These are phyloP conservation scores for Morone saxatilis DNA, from an alignment of 2,113 vertebrate genomes.

Conservation along the genomic window DNA sequence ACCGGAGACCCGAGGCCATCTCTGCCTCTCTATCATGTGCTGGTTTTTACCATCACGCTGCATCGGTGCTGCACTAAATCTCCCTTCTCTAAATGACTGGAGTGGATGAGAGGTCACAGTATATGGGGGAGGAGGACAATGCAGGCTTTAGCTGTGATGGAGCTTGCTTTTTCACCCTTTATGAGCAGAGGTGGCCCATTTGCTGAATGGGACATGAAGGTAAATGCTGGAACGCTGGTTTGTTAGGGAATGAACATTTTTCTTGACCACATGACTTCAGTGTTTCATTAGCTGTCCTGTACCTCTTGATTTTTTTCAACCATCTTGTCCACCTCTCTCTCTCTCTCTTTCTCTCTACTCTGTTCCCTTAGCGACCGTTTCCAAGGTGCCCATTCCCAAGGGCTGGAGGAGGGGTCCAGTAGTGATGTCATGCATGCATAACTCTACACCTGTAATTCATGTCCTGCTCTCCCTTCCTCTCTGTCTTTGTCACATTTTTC, in stretches of 20 bases:
- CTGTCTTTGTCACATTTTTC: constrained; percentile 54
- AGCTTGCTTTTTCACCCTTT: constrained; percentile 60
- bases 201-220: constrained; percentile 49
- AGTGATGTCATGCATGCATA: constrained; percentile 86
- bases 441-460: constrained; percentile 84
- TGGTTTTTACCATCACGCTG: constrained; percentile 63
- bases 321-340: constrained; percentile 41
- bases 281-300: constrained; percentile 42
- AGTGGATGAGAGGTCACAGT: constrained; percentile 76
- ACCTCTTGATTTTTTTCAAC: constrained; percentile 35
- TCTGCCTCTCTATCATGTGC: constrained; percentile 61
- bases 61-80: constrained; percentile 73
- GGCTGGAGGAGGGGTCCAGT: constrained; percentile 80
- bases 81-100: constrained; percentile 77
- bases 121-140: constrained; percentile 71
- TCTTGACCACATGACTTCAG: constrained; percentile 3
- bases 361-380: constrained; percentile 87
- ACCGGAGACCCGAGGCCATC: constrained; percentile 65
- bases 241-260: constrained; percentile 31
- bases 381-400: constrained; percentile 83
- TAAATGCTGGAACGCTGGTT: constrained; percentile 43
- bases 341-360: constrained; percentile 62
- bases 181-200: constrained; percentile 61
- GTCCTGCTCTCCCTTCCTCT: constrained; percentile 38
- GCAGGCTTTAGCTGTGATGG: constrained; percentile 61